phyloP scores from a whole-genome alignment of 2,797 vertebrate genomes.

The Leuciscus waleckii region DNA sequence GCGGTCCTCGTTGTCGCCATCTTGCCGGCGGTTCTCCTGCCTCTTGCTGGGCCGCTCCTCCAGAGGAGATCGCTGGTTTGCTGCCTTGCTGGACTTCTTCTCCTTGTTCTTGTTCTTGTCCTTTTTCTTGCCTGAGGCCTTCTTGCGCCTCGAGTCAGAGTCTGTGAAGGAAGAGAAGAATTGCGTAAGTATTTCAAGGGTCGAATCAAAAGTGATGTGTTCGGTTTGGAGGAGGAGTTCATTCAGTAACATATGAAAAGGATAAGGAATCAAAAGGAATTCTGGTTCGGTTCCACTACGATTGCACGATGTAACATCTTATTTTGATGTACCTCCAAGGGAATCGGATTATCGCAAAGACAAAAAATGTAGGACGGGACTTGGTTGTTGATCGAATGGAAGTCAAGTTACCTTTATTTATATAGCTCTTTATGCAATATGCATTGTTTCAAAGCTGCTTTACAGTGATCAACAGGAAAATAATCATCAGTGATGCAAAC shows the following conservation, averaged over 20 bases:
- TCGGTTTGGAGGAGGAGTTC: not conserved
- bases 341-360: too few species aligned
- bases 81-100: slow-evolving; percentile 68
- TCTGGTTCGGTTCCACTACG: not conserved
- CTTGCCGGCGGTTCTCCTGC: slow-evolving; percentile 65
- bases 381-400: too few species aligned
- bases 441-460: too few species aligned
- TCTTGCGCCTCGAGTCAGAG: slow-evolving; percentile 79
- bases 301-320: not conserved
- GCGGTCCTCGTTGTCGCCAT: slow-evolving; percentile 69
- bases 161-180: slow-evolving; percentile 67
- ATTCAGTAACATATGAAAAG: not conserved
- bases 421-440: too few species aligned
- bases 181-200: not conserved
- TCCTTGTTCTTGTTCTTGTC: slow-evolving; percentile 77
- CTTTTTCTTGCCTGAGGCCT: slow-evolving; percentile 67
- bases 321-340: too few species aligned
- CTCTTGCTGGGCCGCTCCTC: slow-evolving; percentile 71
- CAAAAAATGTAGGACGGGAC: too few species aligned
- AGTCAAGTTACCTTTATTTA: too few species aligned
- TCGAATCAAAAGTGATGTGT: slow-evolving; percentile 1
- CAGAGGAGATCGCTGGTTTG: slow-evolving; percentile 58
- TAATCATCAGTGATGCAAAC: too few species aligned
- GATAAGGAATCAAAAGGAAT: not conserved
- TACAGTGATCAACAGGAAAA: too few species aligned